Evolutionary conservation across 2,888 invertebrate species (phyloP).

Genomic region (Andrena chrysosceles): DNA sequence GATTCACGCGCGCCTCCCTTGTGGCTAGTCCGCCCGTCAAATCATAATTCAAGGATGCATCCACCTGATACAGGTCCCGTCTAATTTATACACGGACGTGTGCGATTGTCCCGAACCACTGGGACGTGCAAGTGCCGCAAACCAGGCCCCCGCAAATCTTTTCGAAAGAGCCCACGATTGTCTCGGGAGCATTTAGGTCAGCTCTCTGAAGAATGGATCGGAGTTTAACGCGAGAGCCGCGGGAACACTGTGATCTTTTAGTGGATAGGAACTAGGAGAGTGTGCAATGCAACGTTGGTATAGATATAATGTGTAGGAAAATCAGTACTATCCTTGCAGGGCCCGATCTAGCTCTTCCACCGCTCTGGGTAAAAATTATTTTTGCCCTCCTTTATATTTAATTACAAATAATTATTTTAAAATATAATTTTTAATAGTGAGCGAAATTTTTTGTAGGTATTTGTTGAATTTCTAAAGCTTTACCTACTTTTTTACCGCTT

Average conservation of each 20-base stretch:
- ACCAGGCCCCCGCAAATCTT: not conserved
- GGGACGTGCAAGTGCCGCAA: not conserved
- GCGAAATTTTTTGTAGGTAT: too few relatives aligned
- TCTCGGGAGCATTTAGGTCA: conserved; percentile 26
- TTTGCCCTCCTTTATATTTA: too few relatives aligned
- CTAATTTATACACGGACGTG: not conserved
- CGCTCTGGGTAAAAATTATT: too few relatives aligned
- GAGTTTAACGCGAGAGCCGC: conserved; percentile 31
- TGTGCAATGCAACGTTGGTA: not conserved
- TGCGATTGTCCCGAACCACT: not conserved
- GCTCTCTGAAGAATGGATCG: conserved; percentile 32
- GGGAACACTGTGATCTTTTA: conserved; percentile 55
- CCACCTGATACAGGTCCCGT: not conserved
- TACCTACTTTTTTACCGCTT: too few relatives aligned
- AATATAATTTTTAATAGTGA: too few relatives aligned
- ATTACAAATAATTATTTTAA: too few relatives aligned
- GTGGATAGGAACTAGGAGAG: conserved; percentile 30
- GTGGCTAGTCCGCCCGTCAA: conserved; percentile 40
- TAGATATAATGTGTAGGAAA: conserved; percentile 10
- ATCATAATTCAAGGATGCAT: conserved; percentile 55
- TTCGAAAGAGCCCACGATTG: not conserved
- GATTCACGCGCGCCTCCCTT: conserved; percentile 64
- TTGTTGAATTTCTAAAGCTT: too few relatives aligned
- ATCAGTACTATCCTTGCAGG: conserved; percentile 21
- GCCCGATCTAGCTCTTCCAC: too few relatives aligned